Evolutionary conservation across 2,797 vertebrate species (phyloP), one percentile per base, ranked within the genome.

Genomic region (Falco columbarius): DNA sequence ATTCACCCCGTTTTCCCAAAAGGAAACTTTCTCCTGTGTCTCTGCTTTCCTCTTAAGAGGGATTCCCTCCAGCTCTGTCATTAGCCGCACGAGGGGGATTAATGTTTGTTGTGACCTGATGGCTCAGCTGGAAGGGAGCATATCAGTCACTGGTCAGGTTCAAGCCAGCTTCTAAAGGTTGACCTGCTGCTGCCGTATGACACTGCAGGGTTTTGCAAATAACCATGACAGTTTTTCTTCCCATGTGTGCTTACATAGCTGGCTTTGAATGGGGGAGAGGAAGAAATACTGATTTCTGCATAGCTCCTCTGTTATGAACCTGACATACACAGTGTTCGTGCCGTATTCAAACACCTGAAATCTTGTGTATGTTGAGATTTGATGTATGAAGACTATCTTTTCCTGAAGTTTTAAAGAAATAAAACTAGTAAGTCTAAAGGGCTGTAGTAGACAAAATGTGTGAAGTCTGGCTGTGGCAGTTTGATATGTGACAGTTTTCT

Each of bases 231-330:
- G 0, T 66, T 81, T 81, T 67, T 84, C 51, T 79, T 77, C 15
- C 55, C 2, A 0, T 32, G 10, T 30, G 12, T 54, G n/a, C 15
- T 0, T 47, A 7, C 2, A 2, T 44, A 73, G 42, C 29, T 67
- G 40, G 30, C 52, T 89, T 88, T 59, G 49, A 61, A 44, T 51
- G 34, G 54, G 13, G 46, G 10, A 38, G 12, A 56, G 61, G 55
- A 19, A 49, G 47, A 81, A 91, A 38, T 86, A 56, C 20, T 44
- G 6, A 55, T 81, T 76, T 87, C 27, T 85, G 26, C 23, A 6
- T 29, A 59, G 17, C 0, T 0, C 20, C 23, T 87, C 12, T 66
- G 1, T 75, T 72, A 38, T 3, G n/a, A 44, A 29, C 6, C 14
- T 66, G 46, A 36, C 9, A 3, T 10, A 10, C 4, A 6, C 13